These are phyloP conservation scores for Leptinotarsa texana DNA, from an alignment of 1,140 invertebrate species.

Conservation along the genomic window DNA sequence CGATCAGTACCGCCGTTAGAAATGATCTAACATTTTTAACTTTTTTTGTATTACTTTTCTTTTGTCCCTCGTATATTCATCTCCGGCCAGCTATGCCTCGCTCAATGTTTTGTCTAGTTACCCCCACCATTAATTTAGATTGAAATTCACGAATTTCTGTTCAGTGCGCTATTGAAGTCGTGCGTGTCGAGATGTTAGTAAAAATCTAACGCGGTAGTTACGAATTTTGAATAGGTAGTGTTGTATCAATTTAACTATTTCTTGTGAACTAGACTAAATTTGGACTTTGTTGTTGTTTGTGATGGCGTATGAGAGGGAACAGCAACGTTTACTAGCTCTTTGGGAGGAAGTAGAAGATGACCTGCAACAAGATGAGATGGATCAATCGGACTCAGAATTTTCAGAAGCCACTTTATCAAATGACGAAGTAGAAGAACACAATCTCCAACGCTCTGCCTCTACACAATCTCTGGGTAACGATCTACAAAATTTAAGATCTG, in stretches of 20 bases:
- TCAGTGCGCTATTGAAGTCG: not conserved
- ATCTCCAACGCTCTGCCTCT: constrained; percentile 4
- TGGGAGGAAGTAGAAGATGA: constrained; percentile 11
- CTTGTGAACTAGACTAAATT: not conserved
- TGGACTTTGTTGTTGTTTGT: constrained; percentile 13
- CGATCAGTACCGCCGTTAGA: not conserved
- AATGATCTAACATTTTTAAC: constrained; percentile 18
- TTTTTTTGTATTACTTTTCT: constrained; percentile 2
- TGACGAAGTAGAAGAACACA: constrained; percentile 10
- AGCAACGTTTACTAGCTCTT: constrained; percentile 11
- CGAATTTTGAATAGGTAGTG: not conserved
- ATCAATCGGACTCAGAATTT: constrained; percentile 12
- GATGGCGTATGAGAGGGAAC: not conserved
- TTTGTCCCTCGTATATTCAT: not conserved
- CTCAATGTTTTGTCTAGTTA: not conserved
- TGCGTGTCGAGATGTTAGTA: not conserved
- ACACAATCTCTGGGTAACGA: not conserved
- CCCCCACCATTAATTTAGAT: not conserved
- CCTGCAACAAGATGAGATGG: not conserved
- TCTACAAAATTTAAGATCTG: not conserved
- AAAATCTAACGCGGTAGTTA: not conserved
- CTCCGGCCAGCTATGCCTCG: not conserved
- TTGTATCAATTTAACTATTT: not conserved
- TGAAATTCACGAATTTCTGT: constrained; percentile 7
- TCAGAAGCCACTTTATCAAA: constrained; percentile 1